Evolutionary conservation across 53 echinoderm and acorn worm species (phyloP).

Genomic region (Actinopyga echinites): DNA sequence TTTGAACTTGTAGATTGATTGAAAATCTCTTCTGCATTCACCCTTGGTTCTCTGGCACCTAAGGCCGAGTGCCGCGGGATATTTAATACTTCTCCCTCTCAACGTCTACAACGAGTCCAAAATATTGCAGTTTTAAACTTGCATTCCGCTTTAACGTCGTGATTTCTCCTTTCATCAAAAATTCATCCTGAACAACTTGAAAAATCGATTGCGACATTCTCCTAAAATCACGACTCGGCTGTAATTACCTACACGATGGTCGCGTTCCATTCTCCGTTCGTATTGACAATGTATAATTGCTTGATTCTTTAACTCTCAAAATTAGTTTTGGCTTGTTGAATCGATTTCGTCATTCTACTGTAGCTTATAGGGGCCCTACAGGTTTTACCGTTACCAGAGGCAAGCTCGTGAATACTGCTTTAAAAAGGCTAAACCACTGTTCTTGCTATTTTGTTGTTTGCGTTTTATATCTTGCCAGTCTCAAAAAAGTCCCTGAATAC

Average conservation of each 20-base stretch:
- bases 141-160: conserved; percentile 24
- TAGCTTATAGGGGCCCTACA: too few relatives aligned
- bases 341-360: neutral
- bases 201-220: conserved; percentile 18
- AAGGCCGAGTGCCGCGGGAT: conserved; percentile 12
- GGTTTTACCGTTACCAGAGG: too few relatives aligned
- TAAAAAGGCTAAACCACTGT: too few relatives aligned
- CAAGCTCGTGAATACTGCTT: too few relatives aligned
- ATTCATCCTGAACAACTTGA: conserved; percentile 20
- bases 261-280: neutral
- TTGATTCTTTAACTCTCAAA: neutral
- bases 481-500: too few relatives aligned
- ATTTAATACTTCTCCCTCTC: neutral
- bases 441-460: too few relatives aligned
- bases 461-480: too few relatives aligned
- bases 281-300: conserved; percentile 34
- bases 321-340: conserved; percentile 29
- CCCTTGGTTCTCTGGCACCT: neutral
- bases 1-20: neutral
- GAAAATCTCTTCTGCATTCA: neutral
- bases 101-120: neutral
- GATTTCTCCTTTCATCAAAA: conserved; percentile 7
- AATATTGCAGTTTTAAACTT: neutral
- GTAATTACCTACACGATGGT: conserved; percentile 14
- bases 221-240: neutral